Conservation (phyloP, 1,140 invertebrate genomes). For the Cydia strobilella region DNA sequence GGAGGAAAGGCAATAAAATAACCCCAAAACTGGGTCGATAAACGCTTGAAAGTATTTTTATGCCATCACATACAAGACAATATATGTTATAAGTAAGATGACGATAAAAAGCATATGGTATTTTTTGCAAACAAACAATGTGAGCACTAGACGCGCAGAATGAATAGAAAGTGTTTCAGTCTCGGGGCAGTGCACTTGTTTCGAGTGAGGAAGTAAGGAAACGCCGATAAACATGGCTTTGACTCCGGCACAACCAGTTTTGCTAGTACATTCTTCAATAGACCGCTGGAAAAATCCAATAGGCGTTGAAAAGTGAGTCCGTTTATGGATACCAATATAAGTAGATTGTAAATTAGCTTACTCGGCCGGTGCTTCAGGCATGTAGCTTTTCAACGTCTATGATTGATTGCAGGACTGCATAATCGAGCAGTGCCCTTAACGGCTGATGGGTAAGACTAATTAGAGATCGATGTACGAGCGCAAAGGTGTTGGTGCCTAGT, state of each 20-base stretch:
- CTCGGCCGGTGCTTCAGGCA: not conserved
- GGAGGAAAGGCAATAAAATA: not conserved
- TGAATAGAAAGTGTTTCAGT: constrained; percentile 35
- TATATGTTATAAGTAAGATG: constrained; percentile 11
- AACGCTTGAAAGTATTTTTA: not conserved
- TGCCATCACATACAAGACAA: not conserved
- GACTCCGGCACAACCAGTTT: constrained; percentile 8
- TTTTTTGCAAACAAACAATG: constrained; percentile 4
- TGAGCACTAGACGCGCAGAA: constrained; percentile 12
- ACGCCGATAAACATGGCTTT: constrained; percentile 22
- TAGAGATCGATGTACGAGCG: not conserved
- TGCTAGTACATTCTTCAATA: constrained; percentile 10
- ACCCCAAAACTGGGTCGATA: constrained; percentile 7
- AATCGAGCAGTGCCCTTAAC: not conserved
- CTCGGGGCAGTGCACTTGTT: constrained; percentile 38
- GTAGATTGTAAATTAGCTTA: constrained; percentile 1
- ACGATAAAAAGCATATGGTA: not conserved
- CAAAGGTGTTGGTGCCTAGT: not conserved
- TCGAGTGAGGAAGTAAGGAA: constrained; percentile 40
- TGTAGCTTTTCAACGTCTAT: not conserved
- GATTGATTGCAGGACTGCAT: constrained; percentile 14
- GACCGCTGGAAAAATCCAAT: constrained; percentile 9
- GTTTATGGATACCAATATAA: not conserved
- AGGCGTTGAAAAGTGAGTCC: not conserved
- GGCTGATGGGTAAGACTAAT: constrained; percentile 17